These are phyloP conservation scores for Octodon degus DNA, from an alignment of 2,113 vertebrate genomes.

Conservation along the genomic window DNA sequence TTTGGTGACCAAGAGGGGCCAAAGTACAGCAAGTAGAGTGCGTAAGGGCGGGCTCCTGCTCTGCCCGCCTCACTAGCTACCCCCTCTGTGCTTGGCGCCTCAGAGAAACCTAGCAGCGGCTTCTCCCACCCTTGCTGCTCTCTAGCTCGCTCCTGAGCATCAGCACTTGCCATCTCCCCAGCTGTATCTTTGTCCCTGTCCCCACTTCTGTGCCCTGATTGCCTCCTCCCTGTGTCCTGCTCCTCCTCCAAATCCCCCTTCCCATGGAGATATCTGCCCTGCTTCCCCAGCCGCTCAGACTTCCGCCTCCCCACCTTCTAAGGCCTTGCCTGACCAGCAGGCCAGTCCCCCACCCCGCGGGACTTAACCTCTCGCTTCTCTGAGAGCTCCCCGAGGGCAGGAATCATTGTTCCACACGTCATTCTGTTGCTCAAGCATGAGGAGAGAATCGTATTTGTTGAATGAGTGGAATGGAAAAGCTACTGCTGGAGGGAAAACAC, in stretches of 20 bases:
- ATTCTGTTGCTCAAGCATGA: background rate
- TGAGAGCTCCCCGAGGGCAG: background rate
- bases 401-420: background rate
- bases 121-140: background rate
- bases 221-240: background rate
- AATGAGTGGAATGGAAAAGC: background rate
- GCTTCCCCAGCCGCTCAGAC: background rate
- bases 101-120: background rate
- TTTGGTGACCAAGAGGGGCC: slow-evolving; percentile 29
- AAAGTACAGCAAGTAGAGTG: background rate
- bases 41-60: background rate
- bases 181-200: background rate
- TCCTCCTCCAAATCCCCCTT: background rate
- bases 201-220: background rate
- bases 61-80: background rate
- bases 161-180: too few species aligned
- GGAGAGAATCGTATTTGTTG: background rate
- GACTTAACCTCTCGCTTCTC: background rate
- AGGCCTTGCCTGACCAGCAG: too few species aligned
- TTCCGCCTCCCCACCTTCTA: background rate
- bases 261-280: background rate
- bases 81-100: background rate
- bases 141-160: background rate
- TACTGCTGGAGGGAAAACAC: background rate
- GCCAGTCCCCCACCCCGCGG: background rate